A percentile compares a stretch with the other conserved stretches of the same genome.
Conservation (phyloP, 2,888 invertebrate genomes). For the Polydrusus cervinus region DNA sequence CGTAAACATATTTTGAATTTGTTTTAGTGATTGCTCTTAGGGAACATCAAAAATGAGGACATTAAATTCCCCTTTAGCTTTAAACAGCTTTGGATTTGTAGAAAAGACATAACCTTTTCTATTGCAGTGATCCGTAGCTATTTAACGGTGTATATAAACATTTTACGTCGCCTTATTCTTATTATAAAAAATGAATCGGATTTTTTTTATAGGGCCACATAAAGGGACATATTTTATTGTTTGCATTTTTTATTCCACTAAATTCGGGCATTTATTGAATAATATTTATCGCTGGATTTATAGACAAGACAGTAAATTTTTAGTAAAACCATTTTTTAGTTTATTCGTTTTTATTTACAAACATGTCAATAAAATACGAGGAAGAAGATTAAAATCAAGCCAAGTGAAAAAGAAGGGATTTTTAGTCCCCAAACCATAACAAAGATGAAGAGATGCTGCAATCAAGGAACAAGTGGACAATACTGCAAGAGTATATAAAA, state of each 20-base stretch:
- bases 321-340: conserved; percentile 44
- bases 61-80: conserved; percentile 47
- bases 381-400: neutral
- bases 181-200: conserved; percentile 53
- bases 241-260: conserved; percentile 57
- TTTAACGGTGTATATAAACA: conserved; percentile 54
- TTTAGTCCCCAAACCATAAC: too few relatives aligned
- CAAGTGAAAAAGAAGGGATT: neutral
- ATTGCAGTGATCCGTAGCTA: conserved; percentile 44
- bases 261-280: conserved; percentile 55
- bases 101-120: conserved; percentile 52
- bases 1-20: conserved; percentile 54
- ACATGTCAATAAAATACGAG: neutral
- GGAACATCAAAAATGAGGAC: conserved; percentile 48
- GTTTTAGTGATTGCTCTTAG: conserved; percentile 53
- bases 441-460: too few relatives aligned
- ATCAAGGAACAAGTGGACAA: too few relatives aligned
- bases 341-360: conserved; percentile 31
- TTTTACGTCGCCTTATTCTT: conserved; percentile 54
- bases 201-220: conserved; percentile 49
- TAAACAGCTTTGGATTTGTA: conserved; percentile 48
- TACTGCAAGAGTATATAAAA: too few relatives aligned
- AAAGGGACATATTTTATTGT: conserved; percentile 56
- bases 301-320: conserved; percentile 45
- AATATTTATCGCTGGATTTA: conserved; percentile 53